A percentile compares a stretch with the other conserved stretches of the same genome.
Conservation (phyloP, 2,113 vertebrate species). For the Phaethornis superciliosus region DNA sequence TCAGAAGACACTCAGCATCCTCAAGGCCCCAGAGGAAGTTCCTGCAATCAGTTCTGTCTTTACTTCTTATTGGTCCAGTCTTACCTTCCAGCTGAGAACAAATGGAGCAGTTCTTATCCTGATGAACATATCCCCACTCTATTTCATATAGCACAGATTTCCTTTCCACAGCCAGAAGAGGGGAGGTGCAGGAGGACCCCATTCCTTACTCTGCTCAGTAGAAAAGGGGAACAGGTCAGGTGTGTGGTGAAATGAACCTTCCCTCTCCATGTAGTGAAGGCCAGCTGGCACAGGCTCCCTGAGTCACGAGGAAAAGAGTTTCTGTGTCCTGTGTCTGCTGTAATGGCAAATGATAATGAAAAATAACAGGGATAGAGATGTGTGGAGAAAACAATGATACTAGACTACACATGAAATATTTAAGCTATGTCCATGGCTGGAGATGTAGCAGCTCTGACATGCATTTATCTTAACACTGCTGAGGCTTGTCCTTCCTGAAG, state of each 20-base stretch:
- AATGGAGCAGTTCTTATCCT: neutral
- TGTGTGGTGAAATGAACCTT: neutral
- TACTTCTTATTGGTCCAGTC: neutral
- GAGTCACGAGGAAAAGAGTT: neutral
- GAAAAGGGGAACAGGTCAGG: neutral
- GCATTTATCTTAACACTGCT: neutral
- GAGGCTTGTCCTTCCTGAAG: neutral
- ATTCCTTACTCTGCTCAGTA: neutral
- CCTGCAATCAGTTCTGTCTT: neutral
- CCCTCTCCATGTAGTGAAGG: neutral
- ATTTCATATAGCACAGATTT: neutral
- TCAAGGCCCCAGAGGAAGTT: neutral
- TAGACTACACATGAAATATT: neutral
- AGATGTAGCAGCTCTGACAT: neutral
- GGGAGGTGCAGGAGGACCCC: neutral
- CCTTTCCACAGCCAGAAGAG: neutral
- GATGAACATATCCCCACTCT: neutral
- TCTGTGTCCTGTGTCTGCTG: neutral
- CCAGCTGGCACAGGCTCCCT: neutral
- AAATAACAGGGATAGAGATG: neutral
- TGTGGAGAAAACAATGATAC: neutral
- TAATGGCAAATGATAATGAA: neutral
- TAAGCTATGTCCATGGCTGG: neutral
- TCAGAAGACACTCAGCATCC: neutral
- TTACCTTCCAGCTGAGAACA: neutral